phyloP scores from a whole-genome alignment of 2,113 vertebrate genomes.

The Nothoprocta pentlandii region DNA sequence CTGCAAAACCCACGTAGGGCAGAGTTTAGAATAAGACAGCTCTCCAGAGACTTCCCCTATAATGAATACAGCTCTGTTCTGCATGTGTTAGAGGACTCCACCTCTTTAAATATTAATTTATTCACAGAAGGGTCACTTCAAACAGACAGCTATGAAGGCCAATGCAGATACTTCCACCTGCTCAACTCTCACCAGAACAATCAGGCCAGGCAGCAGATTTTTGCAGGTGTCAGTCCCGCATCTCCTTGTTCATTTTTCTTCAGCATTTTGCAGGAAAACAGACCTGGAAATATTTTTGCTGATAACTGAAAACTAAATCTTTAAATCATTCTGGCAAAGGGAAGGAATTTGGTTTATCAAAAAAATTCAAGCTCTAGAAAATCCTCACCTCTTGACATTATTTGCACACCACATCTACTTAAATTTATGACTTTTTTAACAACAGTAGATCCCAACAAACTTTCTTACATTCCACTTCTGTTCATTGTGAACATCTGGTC shows the following conservation, averaged over 20 bases:
- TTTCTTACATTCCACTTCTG: not conserved
- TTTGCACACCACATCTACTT: not conserved
- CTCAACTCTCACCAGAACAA: not conserved
- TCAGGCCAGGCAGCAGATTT: not conserved
- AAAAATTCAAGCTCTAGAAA: not conserved
- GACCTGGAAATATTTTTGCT: not conserved
- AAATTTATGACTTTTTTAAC: not conserved
- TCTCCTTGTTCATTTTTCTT: not conserved
- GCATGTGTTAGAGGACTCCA: not conserved
- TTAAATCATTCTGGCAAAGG: not conserved
- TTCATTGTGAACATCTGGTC: not conserved
- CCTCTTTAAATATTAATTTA: not conserved
- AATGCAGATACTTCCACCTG: not conserved
- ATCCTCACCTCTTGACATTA: not conserved
- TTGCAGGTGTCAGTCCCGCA: not conserved
- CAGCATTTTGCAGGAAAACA: not conserved
- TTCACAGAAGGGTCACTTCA: not conserved
- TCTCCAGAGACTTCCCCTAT: not conserved
- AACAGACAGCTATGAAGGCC: not conserved
- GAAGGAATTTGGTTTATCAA: not conserved
- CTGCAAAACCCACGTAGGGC: not conserved
- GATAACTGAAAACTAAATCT: not conserved
- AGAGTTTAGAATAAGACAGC: not conserved
- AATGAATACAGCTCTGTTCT: not conserved
- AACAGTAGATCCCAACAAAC: not conserved